phyloP scores from a whole-genome alignment of 2,113 vertebrate species.

The Nerophis ophidion region DNA sequence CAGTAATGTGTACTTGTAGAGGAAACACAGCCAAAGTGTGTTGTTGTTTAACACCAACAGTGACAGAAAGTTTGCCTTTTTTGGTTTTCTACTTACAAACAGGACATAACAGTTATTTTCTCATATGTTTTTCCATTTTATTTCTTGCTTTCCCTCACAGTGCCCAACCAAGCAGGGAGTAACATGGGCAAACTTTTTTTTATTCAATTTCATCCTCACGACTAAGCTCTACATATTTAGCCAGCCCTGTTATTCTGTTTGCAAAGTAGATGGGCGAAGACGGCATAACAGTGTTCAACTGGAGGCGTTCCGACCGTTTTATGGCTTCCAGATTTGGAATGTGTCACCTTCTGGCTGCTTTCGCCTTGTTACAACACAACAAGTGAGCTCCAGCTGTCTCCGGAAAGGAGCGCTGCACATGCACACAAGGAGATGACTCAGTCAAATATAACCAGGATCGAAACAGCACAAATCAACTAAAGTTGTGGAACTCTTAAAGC shows the following conservation, averaged over 20 bases:
- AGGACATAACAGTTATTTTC: slow-evolving; percentile 16
- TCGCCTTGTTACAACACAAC: slow-evolving; percentile 43
- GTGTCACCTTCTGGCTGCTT: slow-evolving; percentile 57
- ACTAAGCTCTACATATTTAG: slow-evolving; percentile 12
- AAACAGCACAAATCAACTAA: neutral
- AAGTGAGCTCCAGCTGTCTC: slow-evolving; percentile 43
- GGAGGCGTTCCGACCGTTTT: slow-evolving; percentile 49
- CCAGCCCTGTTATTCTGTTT: neutral
- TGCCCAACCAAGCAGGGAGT: slow-evolving; percentile 37
- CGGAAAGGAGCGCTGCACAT: slow-evolving; percentile 26
- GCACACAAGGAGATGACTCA: slow-evolving; percentile 10
- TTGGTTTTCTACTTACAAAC: slow-evolving; percentile 22
- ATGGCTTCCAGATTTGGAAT: slow-evolving; percentile 68
- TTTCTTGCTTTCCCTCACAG: slow-evolving; percentile 1
- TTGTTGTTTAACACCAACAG: slow-evolving; percentile 18
- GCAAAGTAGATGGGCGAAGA: slow-evolving; percentile 6
- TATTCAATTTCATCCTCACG: slow-evolving; percentile 5
- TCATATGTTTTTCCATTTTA: slow-evolving; percentile 6
- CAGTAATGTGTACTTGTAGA: slow-evolving; percentile 10
- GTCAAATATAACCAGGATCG: slow-evolving; percentile 2
- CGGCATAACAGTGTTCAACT: slow-evolving; percentile 33
- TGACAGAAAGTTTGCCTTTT: slow-evolving; percentile 15
- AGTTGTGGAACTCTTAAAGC: neutral
- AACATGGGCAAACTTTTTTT: slow-evolving; percentile 39
- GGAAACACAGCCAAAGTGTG: slow-evolving; percentile 23